Conservation (phyloP, 2,888 invertebrate genomes). For the Harmothoe impar region DNA sequence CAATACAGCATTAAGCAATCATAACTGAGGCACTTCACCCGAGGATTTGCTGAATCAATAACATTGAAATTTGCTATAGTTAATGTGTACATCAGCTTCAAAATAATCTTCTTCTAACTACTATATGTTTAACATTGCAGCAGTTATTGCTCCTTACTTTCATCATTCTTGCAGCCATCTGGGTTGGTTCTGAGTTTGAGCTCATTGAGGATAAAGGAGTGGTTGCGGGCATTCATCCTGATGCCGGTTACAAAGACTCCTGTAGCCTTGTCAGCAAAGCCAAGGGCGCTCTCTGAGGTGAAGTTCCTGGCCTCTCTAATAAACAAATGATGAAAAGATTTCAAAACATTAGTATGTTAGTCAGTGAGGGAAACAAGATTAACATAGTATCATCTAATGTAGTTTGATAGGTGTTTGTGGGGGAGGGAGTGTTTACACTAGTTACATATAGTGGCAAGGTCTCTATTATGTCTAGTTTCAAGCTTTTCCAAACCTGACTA, state of each 20-base stretch:
- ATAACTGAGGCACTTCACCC: too few species aligned
- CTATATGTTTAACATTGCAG: too few species aligned
- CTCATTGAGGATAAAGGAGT: not conserved
- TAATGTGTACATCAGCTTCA: too few species aligned
- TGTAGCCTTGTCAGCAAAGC: conserved; percentile 47
- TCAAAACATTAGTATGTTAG: not conserved
- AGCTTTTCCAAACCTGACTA: too few species aligned
- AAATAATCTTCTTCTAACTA: too few species aligned
- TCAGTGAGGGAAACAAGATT: too few species aligned
- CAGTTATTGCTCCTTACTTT: not conserved
- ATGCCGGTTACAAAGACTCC: not conserved
- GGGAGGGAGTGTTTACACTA: not conserved
- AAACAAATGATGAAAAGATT: not conserved
- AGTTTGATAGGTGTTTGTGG: not conserved
- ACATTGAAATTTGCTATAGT: too few species aligned
- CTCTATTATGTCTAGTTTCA: too few species aligned
- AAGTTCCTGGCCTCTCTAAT: too few species aligned
- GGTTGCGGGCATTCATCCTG: not conserved
- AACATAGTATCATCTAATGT: too few species aligned
- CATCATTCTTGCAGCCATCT: conserved; percentile 47
- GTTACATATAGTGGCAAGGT: not conserved
- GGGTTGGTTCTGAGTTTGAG: conserved; percentile 18
- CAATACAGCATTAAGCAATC: too few species aligned
- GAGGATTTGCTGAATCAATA: too few species aligned
- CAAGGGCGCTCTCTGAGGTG: not conserved